phyloP scores from a whole-genome alignment of 2,113 vertebrate species.

The Myanophis thanlyinensis region DNA sequence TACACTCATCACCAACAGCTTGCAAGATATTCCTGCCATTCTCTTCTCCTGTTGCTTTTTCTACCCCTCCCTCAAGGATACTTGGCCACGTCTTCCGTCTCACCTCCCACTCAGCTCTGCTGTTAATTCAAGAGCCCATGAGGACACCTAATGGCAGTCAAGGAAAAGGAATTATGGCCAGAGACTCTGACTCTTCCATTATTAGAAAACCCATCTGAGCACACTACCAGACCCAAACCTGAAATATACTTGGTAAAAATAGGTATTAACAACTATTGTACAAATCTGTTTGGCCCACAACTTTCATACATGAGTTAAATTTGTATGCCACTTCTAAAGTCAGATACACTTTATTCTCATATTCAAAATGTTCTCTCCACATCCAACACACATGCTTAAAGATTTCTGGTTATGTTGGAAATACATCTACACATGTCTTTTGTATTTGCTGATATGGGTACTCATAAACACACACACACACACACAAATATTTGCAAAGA shows the following conservation, averaged over 20 bases:
- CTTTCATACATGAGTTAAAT: background rate
- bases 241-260: constrained; percentile 45
- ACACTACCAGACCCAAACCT: constrained; percentile 51
- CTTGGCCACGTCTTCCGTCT: background rate
- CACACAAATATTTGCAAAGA: background rate
- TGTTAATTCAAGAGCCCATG: constrained; percentile 9
- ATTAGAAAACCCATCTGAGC: constrained; percentile 50
- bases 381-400: background rate
- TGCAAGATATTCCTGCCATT: background rate
- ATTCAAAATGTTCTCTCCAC: background rate
- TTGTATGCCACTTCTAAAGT: background rate
- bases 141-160: constrained; percentile 66
- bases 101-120: constrained; percentile 15
- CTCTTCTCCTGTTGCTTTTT: background rate
- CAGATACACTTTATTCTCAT: background rate
- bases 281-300: background rate
- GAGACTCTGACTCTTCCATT: background rate
- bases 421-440: background rate
- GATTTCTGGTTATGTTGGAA: background rate
- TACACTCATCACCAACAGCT: background rate
- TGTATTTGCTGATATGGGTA: background rate
- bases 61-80: background rate
- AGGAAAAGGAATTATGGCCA: constrained; percentile 37
- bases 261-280: background rate
- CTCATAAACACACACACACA: too few species aligned